Percentiles rank a stretch among this genome's conserved stretches.
phyloP scores from a whole-genome alignment of 1,140 invertebrate species.

The Elysia chlorotica region DNA sequence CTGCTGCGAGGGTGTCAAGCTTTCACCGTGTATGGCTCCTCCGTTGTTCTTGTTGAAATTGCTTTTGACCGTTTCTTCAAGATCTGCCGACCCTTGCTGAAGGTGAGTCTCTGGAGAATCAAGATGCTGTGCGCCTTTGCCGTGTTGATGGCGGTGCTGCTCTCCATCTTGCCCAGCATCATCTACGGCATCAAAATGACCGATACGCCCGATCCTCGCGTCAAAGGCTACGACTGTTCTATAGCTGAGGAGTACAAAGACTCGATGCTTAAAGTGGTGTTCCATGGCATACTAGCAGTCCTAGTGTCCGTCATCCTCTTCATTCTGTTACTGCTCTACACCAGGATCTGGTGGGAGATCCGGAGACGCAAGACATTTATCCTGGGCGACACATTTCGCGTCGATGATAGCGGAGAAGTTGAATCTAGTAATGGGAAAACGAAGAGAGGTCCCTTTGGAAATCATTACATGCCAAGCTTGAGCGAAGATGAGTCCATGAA shows the following conservation, averaged over 20 bases:
- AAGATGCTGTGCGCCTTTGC: slow-evolving; percentile 34
- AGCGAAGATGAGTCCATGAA: slow-evolving; percentile 37
- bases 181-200: slow-evolving; percentile 35
- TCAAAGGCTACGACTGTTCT: slow-evolving; percentile 39
- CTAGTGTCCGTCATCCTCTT: slow-evolving; percentile 34
- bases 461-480: slow-evolving; percentile 31
- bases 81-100: slow-evolving; percentile 42
- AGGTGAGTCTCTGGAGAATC: slow-evolving; percentile 37
- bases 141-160: slow-evolving; percentile 31
- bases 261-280: slow-evolving; percentile 29
- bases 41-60: slow-evolving; percentile 40
- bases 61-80: slow-evolving; percentile 49
- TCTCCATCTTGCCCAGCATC: slow-evolving; percentile 26
- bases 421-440: no score
- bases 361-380: slow-evolving; percentile 30
- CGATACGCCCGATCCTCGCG: slow-evolving; percentile 9
- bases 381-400: slow-evolving; percentile 36
- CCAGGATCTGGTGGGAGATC: slow-evolving; percentile 42
- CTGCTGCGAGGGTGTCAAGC: slow-evolving; percentile 26
- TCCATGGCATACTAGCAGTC: slow-evolving; percentile 29
- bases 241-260: slow-evolving; percentile 34
- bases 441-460: slow-evolving; percentile 14
- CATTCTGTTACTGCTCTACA: slow-evolving; percentile 37
- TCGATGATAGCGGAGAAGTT: slow-evolving; percentile 1
- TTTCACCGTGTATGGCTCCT: slow-evolving; percentile 41